Evolutionary conservation across 1,140 invertebrate genomes (phyloP).

Genomic region (Apocrypta bakeri): DNA sequence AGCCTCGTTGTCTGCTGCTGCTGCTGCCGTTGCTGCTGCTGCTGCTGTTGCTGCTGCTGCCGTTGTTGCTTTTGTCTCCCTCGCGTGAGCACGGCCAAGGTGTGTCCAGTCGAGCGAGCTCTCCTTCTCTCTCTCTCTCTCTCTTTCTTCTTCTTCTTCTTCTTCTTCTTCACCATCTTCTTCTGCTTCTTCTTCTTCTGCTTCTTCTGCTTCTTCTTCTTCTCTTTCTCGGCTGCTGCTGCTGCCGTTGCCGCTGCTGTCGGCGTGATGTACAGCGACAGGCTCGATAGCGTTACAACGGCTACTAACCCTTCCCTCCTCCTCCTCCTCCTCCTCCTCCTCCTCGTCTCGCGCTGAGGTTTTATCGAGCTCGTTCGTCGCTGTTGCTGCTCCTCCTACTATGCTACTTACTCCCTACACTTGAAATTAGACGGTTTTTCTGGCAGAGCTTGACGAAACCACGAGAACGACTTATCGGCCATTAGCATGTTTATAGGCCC

Average conservation of each 20-base stretch:
- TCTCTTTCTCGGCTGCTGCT: constrained; percentile 32
- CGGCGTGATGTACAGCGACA: constrained; percentile 75
- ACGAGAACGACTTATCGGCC: constrained; percentile 53
- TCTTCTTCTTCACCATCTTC: neutral
- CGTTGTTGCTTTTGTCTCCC: constrained; percentile 24
- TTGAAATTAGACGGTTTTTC: constrained; percentile 41
- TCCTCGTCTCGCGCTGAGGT: neutral
- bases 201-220: neutral
- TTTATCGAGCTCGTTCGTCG: constrained; percentile 11
- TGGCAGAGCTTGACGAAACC: constrained; percentile 16
- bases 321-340: constrained; percentile 53
- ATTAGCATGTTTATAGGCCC: constrained; percentile 66
- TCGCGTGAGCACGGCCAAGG: constrained; percentile 19
- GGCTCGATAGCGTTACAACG: constrained; percentile 74
- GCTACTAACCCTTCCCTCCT: constrained; percentile 72
- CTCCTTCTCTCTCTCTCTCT: too few relatives aligned
- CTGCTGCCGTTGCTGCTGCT: neutral
- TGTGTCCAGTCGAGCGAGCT: neutral
- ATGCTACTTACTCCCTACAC: neutral
- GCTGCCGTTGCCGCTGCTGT: constrained; percentile 70
- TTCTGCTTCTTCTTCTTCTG: too few relatives aligned
- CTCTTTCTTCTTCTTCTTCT: neutral
- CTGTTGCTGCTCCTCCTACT: constrained; percentile 34
- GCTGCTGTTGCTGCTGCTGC: constrained; percentile 4
- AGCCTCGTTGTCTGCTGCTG: neutral